Conservation (phyloP, 2,888 invertebrate genomes). For the Heteromurus nitidus region DNA sequence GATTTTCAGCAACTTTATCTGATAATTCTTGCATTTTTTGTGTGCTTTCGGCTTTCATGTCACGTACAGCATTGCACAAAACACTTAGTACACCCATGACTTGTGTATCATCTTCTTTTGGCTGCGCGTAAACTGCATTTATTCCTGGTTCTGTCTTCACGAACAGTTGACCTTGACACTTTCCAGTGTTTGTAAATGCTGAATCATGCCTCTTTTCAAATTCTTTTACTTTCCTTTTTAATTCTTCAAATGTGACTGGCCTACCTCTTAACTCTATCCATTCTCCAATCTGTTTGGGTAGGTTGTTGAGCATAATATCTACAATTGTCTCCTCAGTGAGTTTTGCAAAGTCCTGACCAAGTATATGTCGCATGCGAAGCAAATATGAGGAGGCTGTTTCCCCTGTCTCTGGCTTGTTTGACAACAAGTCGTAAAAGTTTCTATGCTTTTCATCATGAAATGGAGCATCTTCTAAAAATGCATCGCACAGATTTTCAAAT, state of each 20-base stretch:
- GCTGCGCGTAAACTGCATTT: neutral
- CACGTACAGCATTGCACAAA: neutral
- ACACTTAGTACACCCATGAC: neutral
- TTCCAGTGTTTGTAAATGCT: neutral
- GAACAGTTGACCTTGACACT: neutral
- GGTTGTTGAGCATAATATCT: neutral
- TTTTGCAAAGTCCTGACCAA: neutral
- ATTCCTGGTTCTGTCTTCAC: slow-evolving; percentile 15
- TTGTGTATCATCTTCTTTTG: neutral
- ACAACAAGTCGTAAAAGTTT: neutral
- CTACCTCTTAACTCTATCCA: neutral
- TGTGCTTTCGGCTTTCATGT: neutral
- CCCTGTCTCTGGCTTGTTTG: neutral
- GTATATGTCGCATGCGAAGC: neutral
- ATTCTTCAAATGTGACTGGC: neutral
- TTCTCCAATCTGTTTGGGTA: neutral
- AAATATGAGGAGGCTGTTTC: slow-evolving; percentile 5
- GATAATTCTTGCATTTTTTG: neutral
- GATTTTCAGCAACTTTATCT: too few species aligned
- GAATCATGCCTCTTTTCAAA: slow-evolving; percentile 5
- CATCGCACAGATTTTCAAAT: neutral
- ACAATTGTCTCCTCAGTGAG: neutral
- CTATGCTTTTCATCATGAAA: neutral
- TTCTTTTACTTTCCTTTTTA: neutral
- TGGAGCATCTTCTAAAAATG: slow-evolving; percentile 11